Evolutionary conservation across 2,113 vertebrate genomes (phyloP).

Genomic region (Poeciliopsis occidentalis): DNA sequence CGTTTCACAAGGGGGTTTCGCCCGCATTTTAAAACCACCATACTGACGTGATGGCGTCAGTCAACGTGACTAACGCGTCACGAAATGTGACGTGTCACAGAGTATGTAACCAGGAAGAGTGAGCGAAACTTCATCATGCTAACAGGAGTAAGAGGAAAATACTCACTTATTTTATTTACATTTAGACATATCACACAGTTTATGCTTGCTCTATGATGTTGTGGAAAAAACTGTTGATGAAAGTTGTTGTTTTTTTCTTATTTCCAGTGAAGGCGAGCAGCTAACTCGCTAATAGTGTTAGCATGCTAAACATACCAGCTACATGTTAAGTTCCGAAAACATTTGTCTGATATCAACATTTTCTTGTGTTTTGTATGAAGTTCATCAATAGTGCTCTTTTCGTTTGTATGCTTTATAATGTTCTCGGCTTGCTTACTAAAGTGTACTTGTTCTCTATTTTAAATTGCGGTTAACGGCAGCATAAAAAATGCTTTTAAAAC

Average conservation of each 20-base stretch:
- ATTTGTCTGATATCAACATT: too few relatives aligned
- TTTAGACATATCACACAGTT: neutral
- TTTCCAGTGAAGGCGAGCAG: neutral
- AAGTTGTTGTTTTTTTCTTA: neutral
- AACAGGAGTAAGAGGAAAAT: conserved; percentile 60
- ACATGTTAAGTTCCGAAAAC: too few relatives aligned
- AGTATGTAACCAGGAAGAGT: conserved; percentile 65
- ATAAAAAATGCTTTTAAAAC: neutral
- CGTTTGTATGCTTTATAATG: neutral
- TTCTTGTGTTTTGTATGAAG: accelerated
- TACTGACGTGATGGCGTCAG: neutral
- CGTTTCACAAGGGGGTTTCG: neutral
- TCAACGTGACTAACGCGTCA: conserved; percentile 14
- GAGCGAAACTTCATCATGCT: conserved; percentile 57
- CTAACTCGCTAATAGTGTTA: conserved; percentile 12
- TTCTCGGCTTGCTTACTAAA: neutral
- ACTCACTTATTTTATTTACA: accelerated
- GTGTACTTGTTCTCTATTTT: neutral
- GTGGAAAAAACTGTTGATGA: neutral
- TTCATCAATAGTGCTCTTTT: neutral
- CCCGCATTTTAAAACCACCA: too few relatives aligned
- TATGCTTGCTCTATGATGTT: neutral
- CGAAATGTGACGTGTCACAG: conserved; percentile 52
- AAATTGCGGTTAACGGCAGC: neutral
- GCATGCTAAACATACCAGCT: conserved; percentile 7